Evolutionary conservation across 2,888 invertebrate species (phyloP).

Genomic region (Eurytoma adleriae): DNA sequence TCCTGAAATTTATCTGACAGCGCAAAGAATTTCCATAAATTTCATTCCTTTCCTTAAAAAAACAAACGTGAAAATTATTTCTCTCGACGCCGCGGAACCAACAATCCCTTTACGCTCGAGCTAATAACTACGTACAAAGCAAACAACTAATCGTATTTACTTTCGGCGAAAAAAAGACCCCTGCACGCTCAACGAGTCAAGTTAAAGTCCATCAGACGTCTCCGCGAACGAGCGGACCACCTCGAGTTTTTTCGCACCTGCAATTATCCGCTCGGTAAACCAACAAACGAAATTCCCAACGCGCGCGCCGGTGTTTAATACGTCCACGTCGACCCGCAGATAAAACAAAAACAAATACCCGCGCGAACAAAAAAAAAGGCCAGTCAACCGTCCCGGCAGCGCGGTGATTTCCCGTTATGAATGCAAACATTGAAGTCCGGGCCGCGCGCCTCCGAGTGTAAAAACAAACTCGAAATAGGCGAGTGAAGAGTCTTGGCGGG

Average conservation of each 20-base stretch:
- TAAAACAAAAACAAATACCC: neutral
- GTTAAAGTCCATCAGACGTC: too few species aligned
- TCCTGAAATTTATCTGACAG: too few species aligned
- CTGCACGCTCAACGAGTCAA: too few species aligned
- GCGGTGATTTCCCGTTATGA: neutral
- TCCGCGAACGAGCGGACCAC: too few species aligned
- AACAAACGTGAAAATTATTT: too few species aligned
- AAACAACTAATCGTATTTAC: too few species aligned
- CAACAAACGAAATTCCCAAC: neutral
- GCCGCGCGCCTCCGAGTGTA: neutral
- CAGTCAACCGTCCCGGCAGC: neutral
- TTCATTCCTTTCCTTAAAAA: too few species aligned
- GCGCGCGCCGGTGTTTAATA: too few species aligned
- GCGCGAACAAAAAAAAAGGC: neutral
- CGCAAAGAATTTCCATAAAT: too few species aligned
- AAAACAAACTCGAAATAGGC: neutral
- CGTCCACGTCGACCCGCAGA: neutral
- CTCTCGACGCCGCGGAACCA: neutral
- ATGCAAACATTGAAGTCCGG: neutral
- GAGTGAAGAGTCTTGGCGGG: neutral
- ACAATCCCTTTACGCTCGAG: neutral
- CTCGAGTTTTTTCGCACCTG: conserved; percentile 23
- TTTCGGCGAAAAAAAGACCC: too few species aligned
- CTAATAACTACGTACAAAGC: too few species aligned
- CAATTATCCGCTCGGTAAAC: conserved; percentile 27